Conservation (phyloP, 1,140 invertebrate species). For the Zaprionus africanus region DNA sequence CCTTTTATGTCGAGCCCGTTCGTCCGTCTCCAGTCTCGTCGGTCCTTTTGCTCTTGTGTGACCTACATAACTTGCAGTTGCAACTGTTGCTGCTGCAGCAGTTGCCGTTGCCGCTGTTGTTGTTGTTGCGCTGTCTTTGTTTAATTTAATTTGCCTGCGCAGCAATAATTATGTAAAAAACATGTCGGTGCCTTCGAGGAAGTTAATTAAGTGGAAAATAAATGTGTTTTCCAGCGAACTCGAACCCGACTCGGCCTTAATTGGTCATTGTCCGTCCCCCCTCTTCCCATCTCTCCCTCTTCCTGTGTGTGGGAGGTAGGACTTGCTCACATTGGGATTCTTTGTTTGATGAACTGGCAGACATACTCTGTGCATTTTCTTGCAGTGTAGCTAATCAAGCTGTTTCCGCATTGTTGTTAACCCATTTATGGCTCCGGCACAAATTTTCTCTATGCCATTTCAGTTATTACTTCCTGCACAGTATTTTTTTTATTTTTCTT, state of each 20-base stretch:
- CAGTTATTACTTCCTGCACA: slow-evolving; percentile 19
- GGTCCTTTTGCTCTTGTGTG: slow-evolving; percentile 54
- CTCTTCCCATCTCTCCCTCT: not conserved
- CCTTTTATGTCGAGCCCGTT: slow-evolving; percentile 70
- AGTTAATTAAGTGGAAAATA: slow-evolving; percentile 82
- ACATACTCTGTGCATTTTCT: not conserved
- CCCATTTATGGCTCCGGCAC: slow-evolving; percentile 13
- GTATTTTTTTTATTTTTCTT: not conserved
- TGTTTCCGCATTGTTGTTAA: slow-evolving; percentile 24
- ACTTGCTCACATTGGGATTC: not conserved
- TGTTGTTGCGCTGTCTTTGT: slow-evolving; percentile 41
- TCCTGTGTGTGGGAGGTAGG: slow-evolving; percentile 30
- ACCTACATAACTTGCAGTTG: slow-evolving; percentile 69
- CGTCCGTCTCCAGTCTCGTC: slow-evolving; percentile 24
- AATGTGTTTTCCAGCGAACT: slow-evolving; percentile 76
- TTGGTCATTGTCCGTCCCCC: slow-evolving; percentile 46
- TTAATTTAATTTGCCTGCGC: slow-evolving; percentile 47
- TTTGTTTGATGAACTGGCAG: slow-evolving; percentile 37
- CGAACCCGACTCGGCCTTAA: slow-evolving; percentile 56
- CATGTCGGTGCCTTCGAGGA: slow-evolving; percentile 68
- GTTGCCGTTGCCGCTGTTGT: slow-evolving; percentile 23
- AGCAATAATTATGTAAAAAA: slow-evolving; percentile 78
- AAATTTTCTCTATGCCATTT: slow-evolving; percentile 14
- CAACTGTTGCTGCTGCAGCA: slow-evolving; percentile 32
- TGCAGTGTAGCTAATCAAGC: slow-evolving; percentile 29